Conservation (phyloP, 2,797 vertebrate genomes). For the Myoxocephalus aenaeus region DNA sequence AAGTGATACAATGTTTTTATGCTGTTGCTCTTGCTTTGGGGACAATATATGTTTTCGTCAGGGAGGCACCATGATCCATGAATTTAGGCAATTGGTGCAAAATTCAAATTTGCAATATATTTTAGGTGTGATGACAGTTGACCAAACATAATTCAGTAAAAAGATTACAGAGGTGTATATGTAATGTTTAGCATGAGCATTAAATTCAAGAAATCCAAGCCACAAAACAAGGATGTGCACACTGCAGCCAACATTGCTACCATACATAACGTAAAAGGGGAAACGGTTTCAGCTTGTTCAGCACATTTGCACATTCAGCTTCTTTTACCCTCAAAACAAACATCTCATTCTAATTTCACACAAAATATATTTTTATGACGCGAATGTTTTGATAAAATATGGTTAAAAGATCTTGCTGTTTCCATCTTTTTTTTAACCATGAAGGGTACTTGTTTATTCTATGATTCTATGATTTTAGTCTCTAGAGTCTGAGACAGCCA, state of each 20-base stretch:
- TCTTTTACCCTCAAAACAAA: not conserved
- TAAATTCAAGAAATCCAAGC: not conserved
- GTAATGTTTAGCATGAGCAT: constrained; percentile 1
- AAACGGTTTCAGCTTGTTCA: constrained; percentile 35
- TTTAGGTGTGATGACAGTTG: not conserved
- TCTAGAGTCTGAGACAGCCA: not conserved
- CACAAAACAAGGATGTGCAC: constrained; percentile 16
- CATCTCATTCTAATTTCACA: not conserved
- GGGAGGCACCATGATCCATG: not conserved
- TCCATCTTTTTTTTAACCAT: not conserved
- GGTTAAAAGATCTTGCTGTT: not conserved
- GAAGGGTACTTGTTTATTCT: not conserved
- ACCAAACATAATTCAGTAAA: not conserved
- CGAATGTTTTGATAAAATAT: not conserved
- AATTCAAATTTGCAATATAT: not conserved
- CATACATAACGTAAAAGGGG: constrained; percentile 33
- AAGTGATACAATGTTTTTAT: not conserved
- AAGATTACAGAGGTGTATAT: not conserved
- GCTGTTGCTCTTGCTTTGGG: not conserved
- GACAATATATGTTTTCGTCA: not conserved
- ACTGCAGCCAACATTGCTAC: not conserved
- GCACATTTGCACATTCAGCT: constrained; percentile 12
- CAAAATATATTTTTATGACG: not conserved
- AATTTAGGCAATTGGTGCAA: not conserved
- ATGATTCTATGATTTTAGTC: not conserved